These are phyloP conservation scores for Columbina picui DNA, from an alignment of 2,113 vertebrate species.

Conservation along the genomic window DNA sequence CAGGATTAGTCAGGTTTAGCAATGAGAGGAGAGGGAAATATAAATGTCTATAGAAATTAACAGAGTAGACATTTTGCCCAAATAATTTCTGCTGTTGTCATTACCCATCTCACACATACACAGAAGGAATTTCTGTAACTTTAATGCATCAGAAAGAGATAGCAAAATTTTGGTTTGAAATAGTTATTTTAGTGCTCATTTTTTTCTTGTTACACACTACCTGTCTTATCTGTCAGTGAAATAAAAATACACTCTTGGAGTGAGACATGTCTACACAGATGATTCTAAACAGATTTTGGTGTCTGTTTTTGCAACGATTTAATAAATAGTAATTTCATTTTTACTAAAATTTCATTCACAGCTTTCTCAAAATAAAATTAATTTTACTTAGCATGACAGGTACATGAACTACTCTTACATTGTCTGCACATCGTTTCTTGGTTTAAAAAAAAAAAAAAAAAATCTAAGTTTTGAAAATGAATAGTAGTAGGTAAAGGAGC, in stretches of 20 bases:
- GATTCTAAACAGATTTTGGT: neutral
- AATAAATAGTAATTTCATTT: neutral
- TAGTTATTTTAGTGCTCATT: neutral
- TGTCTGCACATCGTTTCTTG: neutral
- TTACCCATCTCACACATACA: neutral
- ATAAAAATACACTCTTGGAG: neutral
- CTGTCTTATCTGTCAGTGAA: neutral
- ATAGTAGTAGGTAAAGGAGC: neutral
- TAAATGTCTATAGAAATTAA: neutral
- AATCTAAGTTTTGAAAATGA: neutral
- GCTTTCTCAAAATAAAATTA: neutral
- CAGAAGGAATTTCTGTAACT: neutral
- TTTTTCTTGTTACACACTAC: neutral
- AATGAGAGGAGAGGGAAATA: accelerated
- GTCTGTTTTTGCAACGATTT: neutral
- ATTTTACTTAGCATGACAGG: neutral
- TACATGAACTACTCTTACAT: neutral
- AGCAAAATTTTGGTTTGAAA: neutral
- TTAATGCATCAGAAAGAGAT: neutral
- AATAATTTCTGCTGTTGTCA: neutral
- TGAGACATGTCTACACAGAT: accelerated
- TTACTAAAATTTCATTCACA: neutral
- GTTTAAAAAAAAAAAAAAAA: neutral
- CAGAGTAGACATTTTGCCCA: neutral
- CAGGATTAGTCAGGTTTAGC: neutral